Conservation (phyloP, 2,797 vertebrate species). For the Sebastiscus albofasciatus region DNA sequence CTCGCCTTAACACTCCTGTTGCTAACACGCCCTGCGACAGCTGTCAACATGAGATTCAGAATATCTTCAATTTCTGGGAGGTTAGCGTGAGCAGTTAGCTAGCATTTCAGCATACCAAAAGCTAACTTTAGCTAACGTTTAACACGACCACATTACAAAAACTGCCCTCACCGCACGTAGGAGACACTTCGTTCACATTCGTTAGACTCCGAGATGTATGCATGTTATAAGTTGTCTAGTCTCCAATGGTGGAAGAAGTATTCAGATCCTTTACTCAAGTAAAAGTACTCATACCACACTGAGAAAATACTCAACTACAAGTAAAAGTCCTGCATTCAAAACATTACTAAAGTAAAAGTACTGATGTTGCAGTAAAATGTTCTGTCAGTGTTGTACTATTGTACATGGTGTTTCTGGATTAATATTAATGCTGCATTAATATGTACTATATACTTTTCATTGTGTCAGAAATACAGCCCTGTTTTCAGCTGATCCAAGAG, state of each 20-base stretch:
- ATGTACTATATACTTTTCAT: too few species aligned
- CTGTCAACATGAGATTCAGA: neutral
- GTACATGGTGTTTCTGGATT: accelerated
- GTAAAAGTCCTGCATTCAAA: too few species aligned
- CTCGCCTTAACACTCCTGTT: neutral
- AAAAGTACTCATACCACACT: too few species aligned
- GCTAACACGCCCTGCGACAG: conserved; percentile 6
- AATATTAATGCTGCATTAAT: neutral
- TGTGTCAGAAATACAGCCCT: neutral
- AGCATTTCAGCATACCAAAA: neutral
- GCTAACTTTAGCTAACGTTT: neutral
- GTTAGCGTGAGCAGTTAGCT: neutral
- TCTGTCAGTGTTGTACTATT: too few species aligned
- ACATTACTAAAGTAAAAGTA: too few species aligned
- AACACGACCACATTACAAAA: neutral
- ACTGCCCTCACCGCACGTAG: neutral
- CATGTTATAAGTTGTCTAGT: too few species aligned
- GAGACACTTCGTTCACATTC: neutral
- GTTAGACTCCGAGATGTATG: neutral
- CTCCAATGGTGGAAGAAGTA: too few species aligned
- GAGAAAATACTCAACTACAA: too few species aligned
- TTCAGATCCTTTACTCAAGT: too few species aligned
- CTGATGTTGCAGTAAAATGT: too few species aligned
- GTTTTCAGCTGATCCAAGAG: neutral
- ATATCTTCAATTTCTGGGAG: neutral